A percentile compares a stretch with the other conserved stretches of the same genome.
phyloP scores from a whole-genome alignment of 2,797 vertebrate species.

The Rhynchotus rufescens region DNA sequence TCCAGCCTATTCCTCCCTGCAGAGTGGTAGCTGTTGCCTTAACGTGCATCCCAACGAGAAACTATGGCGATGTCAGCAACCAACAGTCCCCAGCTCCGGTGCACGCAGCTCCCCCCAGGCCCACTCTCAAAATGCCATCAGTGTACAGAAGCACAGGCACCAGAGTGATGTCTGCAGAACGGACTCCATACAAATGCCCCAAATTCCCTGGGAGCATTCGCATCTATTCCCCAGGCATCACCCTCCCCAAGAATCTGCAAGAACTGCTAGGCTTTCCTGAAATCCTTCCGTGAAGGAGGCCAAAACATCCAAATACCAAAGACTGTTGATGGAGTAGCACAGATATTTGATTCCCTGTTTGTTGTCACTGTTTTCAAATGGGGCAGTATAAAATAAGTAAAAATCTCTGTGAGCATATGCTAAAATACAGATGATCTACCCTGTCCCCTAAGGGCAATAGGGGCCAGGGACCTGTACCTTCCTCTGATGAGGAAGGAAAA shows the following conservation, averaged over 20 bases:
- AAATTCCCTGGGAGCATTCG: neutral
- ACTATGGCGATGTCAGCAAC: neutral
- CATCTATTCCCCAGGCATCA: neutral
- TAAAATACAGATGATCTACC: neutral
- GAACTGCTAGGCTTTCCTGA: neutral
- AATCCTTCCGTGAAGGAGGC: neutral
- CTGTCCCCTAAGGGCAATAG: neutral
- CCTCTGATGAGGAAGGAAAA: neutral
- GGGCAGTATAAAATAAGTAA: neutral
- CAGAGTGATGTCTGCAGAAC: neutral
- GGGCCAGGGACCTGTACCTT: neutral
- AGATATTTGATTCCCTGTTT: neutral
- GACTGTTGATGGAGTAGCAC: neutral
- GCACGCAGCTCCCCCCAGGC: neutral
- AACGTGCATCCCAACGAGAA: neutral
- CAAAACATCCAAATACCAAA: neutral
- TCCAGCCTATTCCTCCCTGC: neutral
- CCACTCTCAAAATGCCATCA: accelerated
- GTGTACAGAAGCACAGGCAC: neutral
- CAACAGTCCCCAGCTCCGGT: accelerated
- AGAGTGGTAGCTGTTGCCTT: neutral
- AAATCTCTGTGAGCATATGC: neutral
- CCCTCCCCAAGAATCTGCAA: neutral
- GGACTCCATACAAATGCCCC: neutral
- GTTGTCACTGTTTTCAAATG: neutral